A percentile compares a stretch with the other conserved stretches of the same genome.
phyloP scores from a whole-genome alignment of 1,140 invertebrate genomes.

The Acromyrmex charruanus region DNA sequence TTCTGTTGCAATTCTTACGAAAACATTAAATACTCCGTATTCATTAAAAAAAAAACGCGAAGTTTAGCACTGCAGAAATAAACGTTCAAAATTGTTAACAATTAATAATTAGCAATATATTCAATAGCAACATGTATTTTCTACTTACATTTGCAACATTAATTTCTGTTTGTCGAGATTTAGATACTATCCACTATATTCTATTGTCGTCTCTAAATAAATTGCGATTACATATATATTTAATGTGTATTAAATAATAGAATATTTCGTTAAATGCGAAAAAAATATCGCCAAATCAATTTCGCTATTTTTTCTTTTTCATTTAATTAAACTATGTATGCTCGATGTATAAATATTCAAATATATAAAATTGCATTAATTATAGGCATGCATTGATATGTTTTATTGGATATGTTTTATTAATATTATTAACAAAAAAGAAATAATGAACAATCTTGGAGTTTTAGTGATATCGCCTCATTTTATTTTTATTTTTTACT shows the following conservation, averaged over 20 bases:
- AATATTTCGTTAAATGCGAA: neutral
- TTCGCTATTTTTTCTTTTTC: neutral
- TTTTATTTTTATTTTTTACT: neutral
- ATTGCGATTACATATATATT: neutral
- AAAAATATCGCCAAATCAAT: neutral
- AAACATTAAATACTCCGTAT: neutral
- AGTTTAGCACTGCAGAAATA: neutral
- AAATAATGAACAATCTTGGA: neutral
- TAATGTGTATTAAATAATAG: neutral
- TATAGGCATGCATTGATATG: neutral
- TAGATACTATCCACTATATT: neutral
- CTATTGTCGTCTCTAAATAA: neutral
- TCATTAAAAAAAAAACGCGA: neutral
- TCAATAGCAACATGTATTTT: neutral
- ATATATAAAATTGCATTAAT: conserved; percentile 21
- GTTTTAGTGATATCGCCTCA: neutral
- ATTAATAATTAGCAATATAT: neutral
- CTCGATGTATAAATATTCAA: conserved; percentile 12
- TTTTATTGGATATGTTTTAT: neutral
- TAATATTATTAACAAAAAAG: neutral
- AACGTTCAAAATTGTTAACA: neutral
- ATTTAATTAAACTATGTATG: neutral
- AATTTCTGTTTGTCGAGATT: neutral
- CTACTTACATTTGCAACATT: neutral
- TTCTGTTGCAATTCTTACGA: neutral